These are phyloP conservation scores for Eurytoma adleriae DNA, from an alignment of 2,888 invertebrate species.

Conservation along the genomic window DNA sequence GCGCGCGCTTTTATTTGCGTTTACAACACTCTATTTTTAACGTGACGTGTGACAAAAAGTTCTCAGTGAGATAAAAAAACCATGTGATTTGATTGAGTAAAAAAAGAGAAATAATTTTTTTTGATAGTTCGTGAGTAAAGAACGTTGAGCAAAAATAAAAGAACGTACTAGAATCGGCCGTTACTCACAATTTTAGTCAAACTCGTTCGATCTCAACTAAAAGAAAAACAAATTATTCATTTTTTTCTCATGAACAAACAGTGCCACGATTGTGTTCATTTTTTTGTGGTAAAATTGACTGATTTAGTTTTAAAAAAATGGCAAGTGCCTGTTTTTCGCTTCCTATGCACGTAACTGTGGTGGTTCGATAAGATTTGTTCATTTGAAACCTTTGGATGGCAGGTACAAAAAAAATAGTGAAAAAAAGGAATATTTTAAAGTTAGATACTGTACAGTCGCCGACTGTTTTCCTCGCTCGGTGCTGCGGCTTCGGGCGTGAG, in stretches of 20 bases:
- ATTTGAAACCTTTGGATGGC: too few species aligned
- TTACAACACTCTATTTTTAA: conserved; percentile 45
- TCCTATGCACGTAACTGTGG: conserved; percentile 21
- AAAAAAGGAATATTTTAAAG: too few species aligned
- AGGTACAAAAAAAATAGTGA: too few species aligned
- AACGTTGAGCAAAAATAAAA: conserved; percentile 19
- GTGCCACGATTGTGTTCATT: too few species aligned
- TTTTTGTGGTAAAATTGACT: too few species aligned
- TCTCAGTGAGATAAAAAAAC: conserved; percentile 21
- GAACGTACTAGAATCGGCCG: conserved; percentile 39
- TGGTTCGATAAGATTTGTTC: conserved; percentile 20
- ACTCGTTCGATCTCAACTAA: conserved; percentile 56
- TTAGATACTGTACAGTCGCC: background rate
- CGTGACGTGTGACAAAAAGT: conserved; percentile 39
- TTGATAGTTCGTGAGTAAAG: conserved; percentile 22
- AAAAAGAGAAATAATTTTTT: background rate
- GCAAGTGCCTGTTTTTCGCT: background rate
- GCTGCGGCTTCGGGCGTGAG: conserved; percentile 49
- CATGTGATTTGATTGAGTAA: conserved; percentile 30
- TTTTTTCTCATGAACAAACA: background rate
- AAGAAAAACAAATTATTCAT: conserved; percentile 54
- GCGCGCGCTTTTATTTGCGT: conserved; percentile 27
- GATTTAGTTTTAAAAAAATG: background rate
- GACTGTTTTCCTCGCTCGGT: conserved; percentile 33
- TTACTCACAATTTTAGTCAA: conserved; percentile 55